Evolutionary conservation across 2,113 vertebrate genomes (phyloP), one percentile per base, ranked within the genome.

Genomic region (Thamnophis sirtalis): DNA sequence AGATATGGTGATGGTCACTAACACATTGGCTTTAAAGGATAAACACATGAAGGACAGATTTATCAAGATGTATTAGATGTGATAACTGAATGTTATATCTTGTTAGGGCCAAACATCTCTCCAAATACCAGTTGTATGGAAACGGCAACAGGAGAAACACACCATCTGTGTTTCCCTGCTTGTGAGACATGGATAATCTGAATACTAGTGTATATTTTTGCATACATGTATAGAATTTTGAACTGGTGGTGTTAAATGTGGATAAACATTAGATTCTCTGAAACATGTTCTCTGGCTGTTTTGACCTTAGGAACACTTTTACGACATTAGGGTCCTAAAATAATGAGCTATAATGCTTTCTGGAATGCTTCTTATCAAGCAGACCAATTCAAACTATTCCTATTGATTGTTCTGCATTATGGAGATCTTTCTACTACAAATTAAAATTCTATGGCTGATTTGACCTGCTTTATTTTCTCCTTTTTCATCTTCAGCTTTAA

Each of bases 371-470:
- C 43, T 48, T 48, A 17, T 73, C 49, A 93, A 85, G 49, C 33
- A 17, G 22, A 13, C 73, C 49, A 89, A 91, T 91, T 91, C 91
- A 91, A 33, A 48, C 54, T 86, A 86, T 91, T 91, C 89, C 86
- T 86, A 84, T 89, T 89, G 92, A 93, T 93, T 85, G 73, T 58
- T 86, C 58, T 89, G 73, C 28, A 89, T 24, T 60, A 48, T 89
- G 49, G 55, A 91, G 85, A 80, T 48, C 73, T 68, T 89, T 91
- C 87, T 7, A 10, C 15, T 93, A 50, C 63, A 93, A 68, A 89
- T 89, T 89, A 89, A 93, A 91, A 85, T 51, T 49, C 53, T 84
- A 89, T 26, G 19, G 26, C 55, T 58, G 63, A 85, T 89, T 91
- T 68, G 55, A 51, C 53, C 26, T 17, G 21, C 19, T 43, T 91